phyloP scores from a whole-genome alignment of 2,888 invertebrate species.

The Euspilapteryx auroguttella region DNA sequence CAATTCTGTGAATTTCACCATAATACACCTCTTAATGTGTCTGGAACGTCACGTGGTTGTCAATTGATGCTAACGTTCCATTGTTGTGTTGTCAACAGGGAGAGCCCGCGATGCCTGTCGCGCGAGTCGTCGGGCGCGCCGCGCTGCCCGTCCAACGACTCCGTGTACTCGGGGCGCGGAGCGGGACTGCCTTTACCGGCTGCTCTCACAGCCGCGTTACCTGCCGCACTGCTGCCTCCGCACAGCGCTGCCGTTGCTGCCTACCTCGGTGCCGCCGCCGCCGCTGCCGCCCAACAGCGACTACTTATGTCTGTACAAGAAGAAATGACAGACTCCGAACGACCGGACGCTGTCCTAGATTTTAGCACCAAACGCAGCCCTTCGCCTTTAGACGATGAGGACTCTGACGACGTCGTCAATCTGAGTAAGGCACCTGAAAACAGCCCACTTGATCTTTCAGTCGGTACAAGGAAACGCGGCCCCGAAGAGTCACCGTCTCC shows the following conservation, averaged over 20 bases:
- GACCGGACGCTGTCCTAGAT: conserved; percentile 71
- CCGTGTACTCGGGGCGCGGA: conserved; percentile 70
- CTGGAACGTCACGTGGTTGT: too few relatives aligned
- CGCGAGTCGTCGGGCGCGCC: conserved; percentile 76
- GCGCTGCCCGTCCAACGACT: conserved; percentile 77
- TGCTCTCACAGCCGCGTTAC: conserved; percentile 68
- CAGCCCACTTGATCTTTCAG: conserved; percentile 80
- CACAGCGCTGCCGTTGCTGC: conserved; percentile 84
- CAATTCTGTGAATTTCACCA: too few relatives aligned
- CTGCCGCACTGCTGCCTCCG: conserved; percentile 72
- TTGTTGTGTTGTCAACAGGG: conserved; percentile 65
- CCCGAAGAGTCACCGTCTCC: conserved; percentile 66
- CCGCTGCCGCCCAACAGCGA: conserved; percentile 74
- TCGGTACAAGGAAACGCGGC: conserved; percentile 73
- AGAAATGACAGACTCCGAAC: conserved; percentile 65
- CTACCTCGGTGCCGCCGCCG: conserved; percentile 73
- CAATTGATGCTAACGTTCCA: too few relatives aligned
- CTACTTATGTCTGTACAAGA: conserved; percentile 77
- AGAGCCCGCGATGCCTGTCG: conserved; percentile 82
- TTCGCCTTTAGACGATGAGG: conserved; percentile 51
- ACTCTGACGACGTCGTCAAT: conserved; percentile 71
- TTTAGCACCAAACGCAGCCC: conserved; percentile 75
- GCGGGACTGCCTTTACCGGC: conserved; percentile 49
- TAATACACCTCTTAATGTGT: too few relatives aligned
- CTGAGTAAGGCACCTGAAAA: conserved; percentile 69